Percentiles rank a stretch among this genome's conserved stretches.
Conservation (phyloP, 2,797 vertebrate genomes). For the Etheostoma perlongum region DNA sequence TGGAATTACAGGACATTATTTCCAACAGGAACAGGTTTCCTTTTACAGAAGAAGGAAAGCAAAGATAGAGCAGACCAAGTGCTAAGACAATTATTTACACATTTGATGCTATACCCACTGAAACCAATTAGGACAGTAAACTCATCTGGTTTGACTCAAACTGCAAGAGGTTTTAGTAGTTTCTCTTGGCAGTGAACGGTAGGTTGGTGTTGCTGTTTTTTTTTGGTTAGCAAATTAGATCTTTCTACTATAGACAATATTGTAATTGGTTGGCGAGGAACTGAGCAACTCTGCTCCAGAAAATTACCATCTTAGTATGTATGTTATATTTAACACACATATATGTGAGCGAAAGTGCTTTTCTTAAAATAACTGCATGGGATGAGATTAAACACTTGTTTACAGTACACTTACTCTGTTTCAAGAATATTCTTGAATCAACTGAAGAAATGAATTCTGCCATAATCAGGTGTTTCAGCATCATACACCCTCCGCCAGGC, state of each 20-base stretch:
- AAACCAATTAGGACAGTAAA: conserved; percentile 71
- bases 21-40: conserved; percentile 29
- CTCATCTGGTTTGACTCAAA: conserved; percentile 58
- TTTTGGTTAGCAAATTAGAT: conserved; percentile 37
- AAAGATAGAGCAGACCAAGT: conserved; percentile 28
- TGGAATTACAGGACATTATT: conserved; percentile 37
- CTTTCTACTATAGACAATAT: conserved; percentile 32
- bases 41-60: conserved; percentile 17
- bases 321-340: not conserved
- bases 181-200: conserved; percentile 51
- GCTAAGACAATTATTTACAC: conserved; percentile 59
- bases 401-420: not conserved
- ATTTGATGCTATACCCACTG: conserved; percentile 59
- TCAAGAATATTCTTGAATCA: not conserved
- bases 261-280: conserved; percentile 39
- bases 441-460: not conserved
- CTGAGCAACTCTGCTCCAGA: conserved; percentile 5
- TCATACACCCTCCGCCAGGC: not conserved
- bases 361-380: not conserved
- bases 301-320: conserved; percentile 3
- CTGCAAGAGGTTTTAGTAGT: conserved; percentile 46
- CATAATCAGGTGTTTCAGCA: not conserved
- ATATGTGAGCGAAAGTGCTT: not conserved
- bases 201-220: conserved; percentile 42
- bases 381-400: not conserved